Evolutionary conservation across 2,797 vertebrate genomes (phyloP), one percentile per base, ranked within the genome.

Genomic region (Agapornis canus): DNA sequence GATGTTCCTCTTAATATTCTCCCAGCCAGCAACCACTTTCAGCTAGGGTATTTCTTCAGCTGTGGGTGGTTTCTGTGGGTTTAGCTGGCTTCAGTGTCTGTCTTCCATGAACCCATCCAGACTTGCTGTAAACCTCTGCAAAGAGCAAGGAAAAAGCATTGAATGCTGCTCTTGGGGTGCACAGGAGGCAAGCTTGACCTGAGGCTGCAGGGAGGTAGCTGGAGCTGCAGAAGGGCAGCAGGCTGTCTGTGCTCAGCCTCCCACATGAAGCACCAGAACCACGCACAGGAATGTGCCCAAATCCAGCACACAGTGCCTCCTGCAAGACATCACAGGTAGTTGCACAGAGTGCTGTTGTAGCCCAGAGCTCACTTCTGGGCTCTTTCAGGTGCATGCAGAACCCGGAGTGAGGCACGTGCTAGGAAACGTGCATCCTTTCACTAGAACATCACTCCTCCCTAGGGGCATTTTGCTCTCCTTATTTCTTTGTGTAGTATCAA

Each of bases 401-500:
- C 45, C 42, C 35, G 14, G 43, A 35, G 43, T 26, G 49, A 82
- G 47, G 37, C 45, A 25, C 21, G 15, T 25, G 42, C 25, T 39
- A 47, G 76, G 72, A 80, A 72, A 78, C 2, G 10, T 22, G 42
- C 32, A n/a, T 85, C 57, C 52, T 89, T 39, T 63, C 57, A 59
- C 78, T 49, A 78, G 81, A 64, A 26, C 45, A 40, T 79, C 39
- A 5, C 51, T 91, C 60, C 48, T 89, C 31, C 45, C n/a, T 63
- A 29, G 7, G 61, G 90, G 51, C 35, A 9, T 78, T 92, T 63
- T 82, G 31, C 66, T 94, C 52, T 91, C 37, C 78, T 80, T 51
- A 71, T 94, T 95, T 89, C 56, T 80, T 64, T 69, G 29, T 39
- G 69, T 54, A 86, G 60, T 73, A 86, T 92, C 80, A 97, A 89